Conservation (phyloP, 2,888 invertebrate species). For the Sycophila texana region DNA sequence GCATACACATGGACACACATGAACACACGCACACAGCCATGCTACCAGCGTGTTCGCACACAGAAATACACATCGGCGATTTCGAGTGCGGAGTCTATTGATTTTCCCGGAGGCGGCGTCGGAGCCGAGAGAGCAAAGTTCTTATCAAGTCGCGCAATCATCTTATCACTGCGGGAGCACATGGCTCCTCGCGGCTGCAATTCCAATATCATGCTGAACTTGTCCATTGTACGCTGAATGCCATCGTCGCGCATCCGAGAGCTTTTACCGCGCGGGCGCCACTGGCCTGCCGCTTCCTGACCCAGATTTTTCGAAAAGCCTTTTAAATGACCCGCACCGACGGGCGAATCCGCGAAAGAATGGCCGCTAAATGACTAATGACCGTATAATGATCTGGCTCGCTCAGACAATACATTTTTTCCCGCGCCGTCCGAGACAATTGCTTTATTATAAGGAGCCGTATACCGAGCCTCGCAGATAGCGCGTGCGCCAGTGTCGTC, state of each 20-base stretch:
- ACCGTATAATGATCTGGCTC: constrained; percentile 10
- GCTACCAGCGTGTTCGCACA: background rate
- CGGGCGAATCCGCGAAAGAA: constrained; percentile 11
- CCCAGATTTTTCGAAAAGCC: constrained; percentile 50
- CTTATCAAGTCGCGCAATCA: constrained; percentile 44
- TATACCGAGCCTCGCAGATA: too few species aligned
- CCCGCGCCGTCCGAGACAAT: background rate
- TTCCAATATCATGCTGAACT: constrained; percentile 51
- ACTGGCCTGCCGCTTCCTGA: constrained; percentile 27
- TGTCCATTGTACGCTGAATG: constrained; percentile 45
- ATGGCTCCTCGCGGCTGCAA: constrained; percentile 21
- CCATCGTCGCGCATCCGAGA: constrained; percentile 31
- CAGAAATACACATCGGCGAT: constrained; percentile 3
- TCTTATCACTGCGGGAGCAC: constrained; percentile 40
- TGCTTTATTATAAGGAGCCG: too few species aligned
- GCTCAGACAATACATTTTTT: background rate
- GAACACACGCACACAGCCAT: background rate
- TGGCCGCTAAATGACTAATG: constrained; percentile 39
- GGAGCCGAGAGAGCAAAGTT: constrained; percentile 24
- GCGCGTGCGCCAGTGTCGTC: too few species aligned
- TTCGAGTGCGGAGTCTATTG: constrained; percentile 42
- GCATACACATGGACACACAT: background rate
- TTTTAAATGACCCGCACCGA: constrained; percentile 42
- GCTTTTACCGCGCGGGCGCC: constrained; percentile 39
- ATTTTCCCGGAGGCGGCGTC: constrained; percentile 34